Evolutionary conservation across 1,140 invertebrate genomes (phyloP), one percentile per base, ranked within the genome.

Genomic region (Venturia canescens): DNA sequence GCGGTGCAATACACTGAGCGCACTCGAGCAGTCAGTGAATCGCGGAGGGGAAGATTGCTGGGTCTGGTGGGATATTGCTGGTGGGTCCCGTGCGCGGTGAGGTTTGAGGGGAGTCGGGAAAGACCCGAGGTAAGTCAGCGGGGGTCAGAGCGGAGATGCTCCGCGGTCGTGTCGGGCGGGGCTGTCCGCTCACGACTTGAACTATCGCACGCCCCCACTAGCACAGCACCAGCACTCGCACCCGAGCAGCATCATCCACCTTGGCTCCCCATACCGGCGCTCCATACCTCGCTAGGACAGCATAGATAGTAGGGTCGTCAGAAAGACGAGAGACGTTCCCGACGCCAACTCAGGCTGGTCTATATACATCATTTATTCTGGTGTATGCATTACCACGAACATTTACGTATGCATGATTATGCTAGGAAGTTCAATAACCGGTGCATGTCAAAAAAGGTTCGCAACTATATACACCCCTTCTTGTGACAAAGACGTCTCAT

Each of bases 201-300:
- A 92, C 91, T 92, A 92, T 92, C 91, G 89, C 91, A 92, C 91
- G 91, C 91, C 91, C 91, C 90, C 91, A 90, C 90, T 90, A 90
- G 89, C 90, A 91, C 89, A 77, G 57, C 75, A 77, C 60, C 53
- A 77, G 87, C 90, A 90, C 90, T 89, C 90, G 90, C 91, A 88
- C 90, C 88, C 90, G 89, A 89, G 89, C 89, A 90, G 88, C 89
- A 90, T 86, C 89, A 88, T 89, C 88, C 86, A 89, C 88, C 88
- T 91, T 90, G 87, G 85, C 80, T 83, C 79, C 60, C 67, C 60
- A 57, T 69, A 31, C 29, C 11, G 66, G 66, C 66, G 82, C 76
- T 53, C 75, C 53, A 23, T 23, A 11, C 50, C 50, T 53, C 26
- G 29, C 48, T 53, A 76, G 48, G 18, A 27, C 18, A 31, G 72